A percentile compares a stretch with the other conserved stretches of the same genome.
These are phyloP conservation scores for Brachyistius frenatus DNA, from an alignment of 2,113 vertebrate genomes.

Conservation along the genomic window DNA sequence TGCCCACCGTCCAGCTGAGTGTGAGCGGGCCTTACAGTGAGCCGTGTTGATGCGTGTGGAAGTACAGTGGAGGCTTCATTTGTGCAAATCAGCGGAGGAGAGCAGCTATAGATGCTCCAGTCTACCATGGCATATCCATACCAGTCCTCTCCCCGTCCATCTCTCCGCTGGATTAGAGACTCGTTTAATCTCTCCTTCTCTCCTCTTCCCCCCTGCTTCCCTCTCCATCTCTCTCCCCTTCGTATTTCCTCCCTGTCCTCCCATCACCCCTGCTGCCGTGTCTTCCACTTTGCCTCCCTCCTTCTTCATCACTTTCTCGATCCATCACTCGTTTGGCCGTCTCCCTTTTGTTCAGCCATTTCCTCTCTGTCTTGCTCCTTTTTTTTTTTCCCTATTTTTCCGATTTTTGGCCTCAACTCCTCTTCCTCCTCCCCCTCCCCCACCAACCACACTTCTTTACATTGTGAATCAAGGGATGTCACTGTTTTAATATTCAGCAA, in stretches of 20 bases:
- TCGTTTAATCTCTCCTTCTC: slow-evolving; percentile 71
- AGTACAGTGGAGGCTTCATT: slow-evolving; percentile 45
- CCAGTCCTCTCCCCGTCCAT: slow-evolving; percentile 47
- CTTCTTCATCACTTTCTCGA: slow-evolving; percentile 55
- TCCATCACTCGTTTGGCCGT: slow-evolving; percentile 59
- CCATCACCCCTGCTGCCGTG: slow-evolving; percentile 51
- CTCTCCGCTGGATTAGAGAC: slow-evolving; percentile 75
- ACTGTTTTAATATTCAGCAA: slow-evolving; percentile 56
- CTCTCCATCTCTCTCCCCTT: slow-evolving; percentile 12
- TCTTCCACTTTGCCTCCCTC: slow-evolving; percentile 43
- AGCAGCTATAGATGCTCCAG: slow-evolving; percentile 43
- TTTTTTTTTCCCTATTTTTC: slow-evolving; percentile 40
- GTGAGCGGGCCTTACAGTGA: slow-evolving; percentile 26
- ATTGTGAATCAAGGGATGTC: slow-evolving; percentile 55
- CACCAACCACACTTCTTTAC: slow-evolving; percentile 35
- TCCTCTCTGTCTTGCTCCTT: slow-evolving; percentile 28
- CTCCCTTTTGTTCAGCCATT: slow-evolving; percentile 50
- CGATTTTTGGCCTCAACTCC: slow-evolving; percentile 43
- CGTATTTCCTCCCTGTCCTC: slow-evolving; percentile 51
- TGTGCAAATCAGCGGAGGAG: slow-evolving; percentile 59
- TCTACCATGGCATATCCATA: slow-evolving; percentile 68
- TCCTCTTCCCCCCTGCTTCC: slow-evolving; percentile 10
- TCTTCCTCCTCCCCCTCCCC: not conserved
- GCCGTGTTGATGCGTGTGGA: slow-evolving; percentile 11
- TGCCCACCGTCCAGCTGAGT: slow-evolving; percentile 30